Base-by-base conservation (phyloP, 1,140 invertebrate species). In the Mactra quadrangularis region DNA sequence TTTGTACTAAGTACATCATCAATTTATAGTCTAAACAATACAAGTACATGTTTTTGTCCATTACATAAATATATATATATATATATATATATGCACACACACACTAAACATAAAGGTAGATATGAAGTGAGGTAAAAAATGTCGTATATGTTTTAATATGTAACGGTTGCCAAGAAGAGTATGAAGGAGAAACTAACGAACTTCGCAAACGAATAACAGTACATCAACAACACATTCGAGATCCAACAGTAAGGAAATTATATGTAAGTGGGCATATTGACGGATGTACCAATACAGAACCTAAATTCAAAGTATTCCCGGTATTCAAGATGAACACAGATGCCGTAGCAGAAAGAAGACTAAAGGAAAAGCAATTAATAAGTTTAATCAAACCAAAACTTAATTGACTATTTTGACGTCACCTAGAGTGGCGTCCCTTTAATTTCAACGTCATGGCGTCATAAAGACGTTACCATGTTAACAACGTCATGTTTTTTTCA, bases 111-210 rank as follows among this genome's bases (percentile, higher is more conserved):
- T 53, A 53, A 53, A 53, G 19, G 19, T 9, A n/a, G 19, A 53
- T n/a, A 53, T n/a, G 6, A 53, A 22, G 50, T 53, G 50, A 53
- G 19, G 19, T n/a, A 4, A 53, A 17, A n/a, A 53, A 53, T 17
- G 4, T 53, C 19, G 19, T n/a, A 7, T 53, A 53, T 53, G 45
- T 47, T 11, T n/a, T 53, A 3, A 7, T 53, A n/a, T 53, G 50
- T n/a, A 53, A n/a, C 25, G 50, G 50, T 4, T 53, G 50, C 17
- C 6, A 53, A n/a, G 50, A 53, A 53, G 50, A 53, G 25, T 53
- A 53, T 53, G 25, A n/a, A n/a, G 50, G 50, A n/a, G 50, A 53
- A 17, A 53, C 50, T 17, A 53, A 53, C 50, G 50, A 53, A n/a
- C 17, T 53, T n/a, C n/a, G n/a, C n/a, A n/a, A n/a, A n/a, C n/a